Percentiles rank a stretch among this genome's conserved stretches.
These are phyloP conservation scores for Scaptomyza flava DNA, from an alignment of 2,888 invertebrate genomes.

Conservation along the genomic window DNA sequence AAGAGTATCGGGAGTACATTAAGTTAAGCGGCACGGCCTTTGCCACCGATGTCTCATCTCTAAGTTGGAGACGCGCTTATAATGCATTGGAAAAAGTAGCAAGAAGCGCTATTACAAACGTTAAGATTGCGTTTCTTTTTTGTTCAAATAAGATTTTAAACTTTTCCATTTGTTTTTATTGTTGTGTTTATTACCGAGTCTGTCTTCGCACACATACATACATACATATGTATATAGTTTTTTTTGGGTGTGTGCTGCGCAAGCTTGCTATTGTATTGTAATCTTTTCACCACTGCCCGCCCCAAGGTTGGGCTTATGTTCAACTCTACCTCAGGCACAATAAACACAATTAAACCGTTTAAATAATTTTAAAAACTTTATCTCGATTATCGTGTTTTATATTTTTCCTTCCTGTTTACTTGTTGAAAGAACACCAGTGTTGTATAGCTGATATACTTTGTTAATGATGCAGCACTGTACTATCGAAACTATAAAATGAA, in stretches of 20 bases:
- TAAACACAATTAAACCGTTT: constrained; percentile 21
- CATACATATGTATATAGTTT: constrained; percentile 23
- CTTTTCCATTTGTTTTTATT: constrained; percentile 60
- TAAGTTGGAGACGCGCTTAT: constrained; percentile 12
- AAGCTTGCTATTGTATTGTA: constrained; percentile 38
- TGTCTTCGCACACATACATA: constrained; percentile 35
- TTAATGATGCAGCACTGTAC: constrained; percentile 14
- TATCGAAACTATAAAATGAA: constrained; percentile 16
- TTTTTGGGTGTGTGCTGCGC: constrained; percentile 66
- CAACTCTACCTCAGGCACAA: constrained; percentile 11
- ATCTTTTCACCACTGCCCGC: constrained; percentile 9
- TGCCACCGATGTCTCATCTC: constrained; percentile 56
- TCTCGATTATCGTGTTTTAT: constrained; percentile 23
- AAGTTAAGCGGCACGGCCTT: constrained; percentile 61
- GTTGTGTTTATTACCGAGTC: constrained; percentile 48
- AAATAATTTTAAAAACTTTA: constrained; percentile 14
- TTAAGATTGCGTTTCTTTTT: constrained; percentile 16
- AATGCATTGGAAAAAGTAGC: background rate
- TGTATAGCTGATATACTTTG: constrained; percentile 19
- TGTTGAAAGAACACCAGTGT: constrained; percentile 49
- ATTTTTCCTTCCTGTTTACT: constrained; percentile 49
- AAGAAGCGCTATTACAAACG: background rate
- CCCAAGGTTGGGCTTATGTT: constrained; percentile 1
- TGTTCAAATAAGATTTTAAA: constrained; percentile 17
- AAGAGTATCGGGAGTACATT: constrained; percentile 52